Conservation (phyloP, 2,113 vertebrate genomes). For the Trachemys scripta region DNA sequence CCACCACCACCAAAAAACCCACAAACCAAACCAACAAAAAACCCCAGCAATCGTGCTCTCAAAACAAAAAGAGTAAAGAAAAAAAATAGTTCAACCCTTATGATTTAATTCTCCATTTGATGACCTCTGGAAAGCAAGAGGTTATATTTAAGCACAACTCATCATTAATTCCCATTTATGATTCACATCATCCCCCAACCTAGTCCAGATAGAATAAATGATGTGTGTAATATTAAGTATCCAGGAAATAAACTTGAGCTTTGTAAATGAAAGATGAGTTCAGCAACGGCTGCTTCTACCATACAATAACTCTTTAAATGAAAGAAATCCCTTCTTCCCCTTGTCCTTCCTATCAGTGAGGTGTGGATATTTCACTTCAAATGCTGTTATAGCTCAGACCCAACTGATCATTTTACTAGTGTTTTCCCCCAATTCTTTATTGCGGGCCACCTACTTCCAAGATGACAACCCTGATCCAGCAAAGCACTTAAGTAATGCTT, state of each 20-base stretch:
- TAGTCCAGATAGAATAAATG: too few species aligned
- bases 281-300: not conserved
- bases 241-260: not conserved
- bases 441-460: not conserved
- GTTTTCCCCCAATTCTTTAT: not conserved
- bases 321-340: not conserved
- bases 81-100: not conserved
- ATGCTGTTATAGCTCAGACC: too few species aligned
- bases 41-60: not conserved
- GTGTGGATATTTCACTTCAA: not conserved
- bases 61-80: not conserved
- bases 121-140: not conserved
- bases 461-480: not conserved
- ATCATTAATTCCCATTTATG: not conserved
- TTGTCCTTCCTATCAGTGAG: not conserved
- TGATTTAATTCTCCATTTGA: not conserved
- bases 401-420: not conserved
- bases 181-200: not conserved
- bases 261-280: not conserved
- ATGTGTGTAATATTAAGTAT: not conserved
- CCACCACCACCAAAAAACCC: not conserved
- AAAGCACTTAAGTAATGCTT: not conserved
- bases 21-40: not conserved
- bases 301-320: not conserved
- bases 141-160: not conserved